Evolutionary conservation across 1,140 invertebrate species (phyloP).

Genomic region (honey bee (Apis mellifera)): Amel_HAv3.1 CM009941.2:13392501-13393000

Average conservation of each 20-base stretch:
- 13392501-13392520: too few species aligned
- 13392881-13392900: slow-evolving; percentile 66
- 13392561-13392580: too few species aligned
- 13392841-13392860: slow-evolving; percentile 60
- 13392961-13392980: slow-evolving; percentile 77
- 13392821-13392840: slow-evolving; percentile 23
- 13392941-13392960: slow-evolving; percentile 72
- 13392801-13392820: not conserved
- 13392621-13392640: too few species aligned
- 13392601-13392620: too few species aligned
- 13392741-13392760: slow-evolving; percentile 48
- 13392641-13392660: slow-evolving; percentile 22
- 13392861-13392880: slow-evolving; percentile 80
- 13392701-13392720: slow-evolving; percentile 29
- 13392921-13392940: slow-evolving; percentile 70
- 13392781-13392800: slow-evolving; percentile 8
- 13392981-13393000: slow-evolving; percentile 67
- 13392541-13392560: too few species aligned
- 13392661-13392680: not conserved
- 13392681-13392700: not conserved
- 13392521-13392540: too few species aligned
- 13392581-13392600: too few species aligned
- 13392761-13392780: slow-evolving; percentile 1
- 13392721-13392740: slow-evolving; percentile 44
- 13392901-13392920: slow-evolving; percentile 33